Evolutionary conservation across 1,140 invertebrate genomes (phyloP).

Genomic region (Stegodyphus mimosarum): DNA sequence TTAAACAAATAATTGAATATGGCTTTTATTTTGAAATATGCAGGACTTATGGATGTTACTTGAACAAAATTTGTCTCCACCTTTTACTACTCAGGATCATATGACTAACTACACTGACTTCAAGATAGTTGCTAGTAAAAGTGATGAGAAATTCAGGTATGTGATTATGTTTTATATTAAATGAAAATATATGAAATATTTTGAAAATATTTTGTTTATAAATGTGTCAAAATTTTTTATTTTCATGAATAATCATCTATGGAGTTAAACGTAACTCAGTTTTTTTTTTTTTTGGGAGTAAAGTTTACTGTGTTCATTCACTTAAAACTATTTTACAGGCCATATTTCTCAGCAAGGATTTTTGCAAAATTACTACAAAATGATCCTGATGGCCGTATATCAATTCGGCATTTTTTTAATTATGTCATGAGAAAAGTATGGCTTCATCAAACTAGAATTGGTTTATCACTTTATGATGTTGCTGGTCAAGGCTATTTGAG

Average conservation of each 20-base stretch:
- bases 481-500: slow-evolving; percentile 91
- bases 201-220: no score
- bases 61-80: slow-evolving; percentile 81
- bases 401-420: slow-evolving; percentile 88
- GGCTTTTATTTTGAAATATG: slow-evolving; percentile 22
- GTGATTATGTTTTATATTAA: slow-evolving; percentile 25
- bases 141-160: slow-evolving; percentile 78
- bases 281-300: neutral
- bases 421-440: slow-evolving; percentile 96
- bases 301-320: neutral
- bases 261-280: no score
- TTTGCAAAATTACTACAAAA: slow-evolving; percentile 87
- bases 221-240: no score
- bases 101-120: slow-evolving; percentile 89
- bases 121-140: slow-evolving; percentile 76
- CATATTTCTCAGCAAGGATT: slow-evolving; percentile 85
- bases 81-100: slow-evolving; percentile 79
- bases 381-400: slow-evolving; percentile 84
- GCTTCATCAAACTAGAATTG: slow-evolving; percentile 92
- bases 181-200: no score
- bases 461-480: slow-evolving; percentile 91
- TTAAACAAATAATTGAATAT: no score
- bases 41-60: slow-evolving; percentile 82
- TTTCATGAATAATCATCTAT: no score
- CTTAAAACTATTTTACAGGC: slow-evolving; percentile 66